A percentile compares a stretch with the other conserved stretches of the same genome.
These are phyloP conservation scores for Hetaerina titia DNA, from an alignment of 2,888 invertebrate species.

Conservation along the genomic window DNA sequence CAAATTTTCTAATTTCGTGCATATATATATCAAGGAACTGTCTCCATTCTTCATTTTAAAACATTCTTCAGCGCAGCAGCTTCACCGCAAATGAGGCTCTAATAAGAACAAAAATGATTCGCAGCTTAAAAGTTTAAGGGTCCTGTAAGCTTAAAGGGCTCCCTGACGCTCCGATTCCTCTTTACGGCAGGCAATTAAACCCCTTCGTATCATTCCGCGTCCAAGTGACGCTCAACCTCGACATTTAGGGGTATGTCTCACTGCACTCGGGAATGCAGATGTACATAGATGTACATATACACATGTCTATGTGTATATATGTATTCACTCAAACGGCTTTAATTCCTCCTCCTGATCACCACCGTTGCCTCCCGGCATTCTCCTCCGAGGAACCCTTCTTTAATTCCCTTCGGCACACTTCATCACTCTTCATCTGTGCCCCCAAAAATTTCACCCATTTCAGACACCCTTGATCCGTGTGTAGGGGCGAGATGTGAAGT, in stretches of 20 bases:
- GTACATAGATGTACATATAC: not conserved
- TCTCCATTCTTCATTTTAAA: no score
- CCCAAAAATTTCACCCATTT: slow-evolving; percentile 26
- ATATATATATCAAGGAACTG: no score
- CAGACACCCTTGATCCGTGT: not conserved
- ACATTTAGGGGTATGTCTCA: not conserved
- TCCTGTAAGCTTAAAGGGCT: not conserved
- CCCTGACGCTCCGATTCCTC: not conserved
- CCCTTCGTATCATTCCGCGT: not conserved
- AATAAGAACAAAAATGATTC: not conserved
- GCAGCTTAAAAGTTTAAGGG: not conserved
- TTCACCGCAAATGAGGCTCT: not conserved
- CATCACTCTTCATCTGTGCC: slow-evolving; percentile 9
- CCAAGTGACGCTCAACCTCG: not conserved
- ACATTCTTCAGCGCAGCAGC: not conserved
- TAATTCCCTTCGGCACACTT: not conserved
- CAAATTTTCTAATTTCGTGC: no score
- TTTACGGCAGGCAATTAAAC: not conserved
- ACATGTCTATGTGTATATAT: not conserved
- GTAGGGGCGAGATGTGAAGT: not conserved
- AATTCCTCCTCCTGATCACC: slow-evolving; percentile 1
- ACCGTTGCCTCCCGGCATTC: not conserved
- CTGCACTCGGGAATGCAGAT: not conserved
- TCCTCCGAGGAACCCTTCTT: not conserved
- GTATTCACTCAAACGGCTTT: not conserved